Evolutionary conservation across 2,113 vertebrate species (phyloP).

Genomic region (Odontophorus gujanensis): DNA sequence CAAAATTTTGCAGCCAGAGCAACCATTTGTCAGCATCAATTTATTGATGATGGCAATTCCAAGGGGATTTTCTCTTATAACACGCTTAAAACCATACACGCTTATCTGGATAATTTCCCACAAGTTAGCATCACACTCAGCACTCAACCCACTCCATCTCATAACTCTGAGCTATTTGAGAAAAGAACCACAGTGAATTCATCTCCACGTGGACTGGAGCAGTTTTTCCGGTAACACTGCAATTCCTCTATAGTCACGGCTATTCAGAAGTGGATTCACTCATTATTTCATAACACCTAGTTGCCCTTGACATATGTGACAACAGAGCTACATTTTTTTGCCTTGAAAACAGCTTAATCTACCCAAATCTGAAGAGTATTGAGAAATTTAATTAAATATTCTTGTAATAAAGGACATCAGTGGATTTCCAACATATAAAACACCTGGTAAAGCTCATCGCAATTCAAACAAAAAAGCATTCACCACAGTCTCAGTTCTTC

Average conservation of each 20-base stretch:
- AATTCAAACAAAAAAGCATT: neutral
- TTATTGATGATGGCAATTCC: neutral
- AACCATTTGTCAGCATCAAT: neutral
- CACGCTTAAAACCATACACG: neutral
- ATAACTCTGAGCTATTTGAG: neutral
- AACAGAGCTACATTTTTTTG: neutral
- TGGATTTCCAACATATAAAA: neutral
- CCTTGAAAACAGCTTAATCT: neutral
- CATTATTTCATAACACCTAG: neutral
- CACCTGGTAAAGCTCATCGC: neutral
- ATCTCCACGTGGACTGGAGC: accelerated
- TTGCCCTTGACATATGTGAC: neutral
- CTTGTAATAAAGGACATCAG: neutral
- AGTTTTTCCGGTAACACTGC: accelerated
- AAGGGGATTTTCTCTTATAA: neutral
- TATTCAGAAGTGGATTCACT: neutral
- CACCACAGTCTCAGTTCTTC: neutral
- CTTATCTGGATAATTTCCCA: neutral
- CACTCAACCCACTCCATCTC: too few relatives aligned
- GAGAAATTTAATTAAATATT: neutral
- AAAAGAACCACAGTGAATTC: neutral
- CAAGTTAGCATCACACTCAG: neutral
- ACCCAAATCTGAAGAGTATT: neutral
- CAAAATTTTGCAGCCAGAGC: neutral
- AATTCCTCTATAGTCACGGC: neutral